These are phyloP conservation scores for Sylvia borin DNA, from an alignment of 2,797 vertebrate species.

Conservation along the genomic window DNA sequence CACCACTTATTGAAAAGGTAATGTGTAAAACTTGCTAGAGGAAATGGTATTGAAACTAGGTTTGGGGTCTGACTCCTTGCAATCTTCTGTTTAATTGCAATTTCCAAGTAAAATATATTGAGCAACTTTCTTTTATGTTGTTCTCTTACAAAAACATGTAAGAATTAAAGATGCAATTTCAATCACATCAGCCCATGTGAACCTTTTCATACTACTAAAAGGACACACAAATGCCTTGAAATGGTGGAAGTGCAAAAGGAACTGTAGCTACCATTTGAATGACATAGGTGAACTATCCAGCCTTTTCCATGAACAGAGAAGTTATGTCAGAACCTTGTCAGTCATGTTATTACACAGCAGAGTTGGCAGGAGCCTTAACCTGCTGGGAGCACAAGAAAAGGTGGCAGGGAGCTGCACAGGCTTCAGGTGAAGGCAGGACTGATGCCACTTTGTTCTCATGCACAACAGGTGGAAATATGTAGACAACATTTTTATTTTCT, in stretches of 20 bases:
- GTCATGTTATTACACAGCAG: background rate
- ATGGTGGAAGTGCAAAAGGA: background rate
- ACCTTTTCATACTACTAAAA: background rate
- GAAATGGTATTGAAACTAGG: conserved; percentile 58
- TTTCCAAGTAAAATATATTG: conserved; percentile 55
- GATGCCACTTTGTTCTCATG: background rate
- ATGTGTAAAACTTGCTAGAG: conserved; percentile 59
- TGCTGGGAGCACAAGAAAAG: background rate
- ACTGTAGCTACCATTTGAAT: background rate
- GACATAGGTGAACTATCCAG: background rate
- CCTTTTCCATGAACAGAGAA: background rate
- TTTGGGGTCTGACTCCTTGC: conserved; percentile 34
- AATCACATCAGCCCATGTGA: conserved; percentile 2
- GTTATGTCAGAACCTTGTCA: background rate
- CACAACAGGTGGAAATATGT: background rate
- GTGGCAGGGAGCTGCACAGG: background rate
- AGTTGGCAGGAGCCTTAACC: background rate
- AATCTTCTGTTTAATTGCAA: conserved; percentile 60
- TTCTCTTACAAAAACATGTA: conserved; percentile 6
- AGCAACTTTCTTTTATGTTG: conserved; percentile 39
- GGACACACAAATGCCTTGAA: background rate
- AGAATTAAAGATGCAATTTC: conserved; percentile 36
- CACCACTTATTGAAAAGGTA: conserved; percentile 65
- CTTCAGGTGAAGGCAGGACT: background rate
- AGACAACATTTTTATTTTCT: background rate